Evolutionary conservation across 1,140 invertebrate species (phyloP), one percentile per base, ranked within the genome.

Genomic region (Microplitis mediator): DNA sequence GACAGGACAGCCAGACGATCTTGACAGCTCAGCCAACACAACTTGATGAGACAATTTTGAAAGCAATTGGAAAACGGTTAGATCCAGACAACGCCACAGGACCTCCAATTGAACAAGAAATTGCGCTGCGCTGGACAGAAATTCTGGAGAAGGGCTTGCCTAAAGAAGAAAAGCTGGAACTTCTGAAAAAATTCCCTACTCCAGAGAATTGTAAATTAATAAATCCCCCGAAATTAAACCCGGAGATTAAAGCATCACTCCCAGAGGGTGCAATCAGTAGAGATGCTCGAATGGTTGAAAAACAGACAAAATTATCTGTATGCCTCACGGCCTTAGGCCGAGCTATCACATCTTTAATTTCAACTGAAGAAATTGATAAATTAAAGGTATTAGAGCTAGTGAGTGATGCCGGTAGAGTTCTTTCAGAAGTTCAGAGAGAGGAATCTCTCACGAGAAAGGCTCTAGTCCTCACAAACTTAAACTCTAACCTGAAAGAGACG

Each of bases 81-180:
- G 45, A 63, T 13, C 74, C 66, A 9, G 62, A 75, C 1, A 69
- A 67, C 16, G 62, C 13, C 4, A 52, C 69, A 8, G 66, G 23
- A 36, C 61, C 66, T 2, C 31, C 66, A 31, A 66, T 75, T 9
- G 71, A 75, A 14, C 8, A 56, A 23, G 39, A 70, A 35, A 34
- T 75, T 8, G 71, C 71, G 2, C 31, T 66, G 1, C 16, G 74
- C 1, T 45, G 56, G 3, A 61, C 69, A 31, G 67, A 75, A 51
- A 31, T 75, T 4, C 50, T 75, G 4, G 69, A 66, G 5, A 75
- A 60, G 60, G 71, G 74, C 8, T 50, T 75, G 3, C 67, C 71
- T 3, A 23, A 34, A 9, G 67, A 66, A 32, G 52, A 65, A 9
- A 16, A 39, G 36, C 64, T 69, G 45, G 11, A 31, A 0, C 9